A percentile compares a stretch with the other conserved stretches of the same genome.
Evolutionary conservation across 2,888 invertebrate species (phyloP).

Genomic region (Sussaba pulchella): DNA sequence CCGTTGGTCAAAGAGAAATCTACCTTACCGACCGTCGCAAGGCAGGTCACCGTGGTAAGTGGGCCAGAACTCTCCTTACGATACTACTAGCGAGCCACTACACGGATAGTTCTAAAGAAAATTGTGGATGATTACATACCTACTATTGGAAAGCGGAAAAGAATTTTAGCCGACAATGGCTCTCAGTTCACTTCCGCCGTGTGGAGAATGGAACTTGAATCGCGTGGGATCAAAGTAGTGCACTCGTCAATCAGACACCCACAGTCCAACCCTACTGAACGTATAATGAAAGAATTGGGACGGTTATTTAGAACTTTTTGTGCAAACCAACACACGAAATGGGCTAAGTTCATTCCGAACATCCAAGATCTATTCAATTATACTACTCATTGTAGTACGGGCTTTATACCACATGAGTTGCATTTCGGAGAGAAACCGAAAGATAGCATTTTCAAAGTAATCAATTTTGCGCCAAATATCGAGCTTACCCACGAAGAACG

Average conservation of each 20-base stretch:
- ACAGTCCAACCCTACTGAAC: slow-evolving; percentile 17
- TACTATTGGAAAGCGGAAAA: slow-evolving; percentile 6
- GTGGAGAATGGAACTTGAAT: slow-evolving; percentile 30
- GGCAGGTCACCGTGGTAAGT: no score
- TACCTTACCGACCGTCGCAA: no score
- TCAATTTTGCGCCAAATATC: slow-evolving; percentile 27
- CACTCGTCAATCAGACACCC: slow-evolving; percentile 12
- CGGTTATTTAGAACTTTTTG: slow-evolving; percentile 29
- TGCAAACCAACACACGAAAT: slow-evolving; percentile 37
- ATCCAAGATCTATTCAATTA: slow-evolving; percentile 46
- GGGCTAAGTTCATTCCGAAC: slow-evolving; percentile 30
- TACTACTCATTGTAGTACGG: slow-evolving; percentile 55
- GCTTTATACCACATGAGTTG: slow-evolving; percentile 36
- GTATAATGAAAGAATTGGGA: slow-evolving; percentile 38
- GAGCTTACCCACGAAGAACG: slow-evolving; percentile 1
- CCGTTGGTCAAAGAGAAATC: no score
- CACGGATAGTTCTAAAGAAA: slow-evolving; percentile 27
- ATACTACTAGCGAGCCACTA: no score
- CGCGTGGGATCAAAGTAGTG: slow-evolving; percentile 18
- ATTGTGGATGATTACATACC: slow-evolving; percentile 16
- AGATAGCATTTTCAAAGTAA: slow-evolving; percentile 33
- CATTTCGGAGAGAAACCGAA: slow-evolving; percentile 34
- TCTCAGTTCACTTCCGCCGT: slow-evolving; percentile 29
- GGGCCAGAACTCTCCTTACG: no score
- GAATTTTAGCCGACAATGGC: slow-evolving; percentile 34